Base-by-base conservation (phyloP, 2,888 invertebrate genomes). In the Byasa hedistus region DNA sequence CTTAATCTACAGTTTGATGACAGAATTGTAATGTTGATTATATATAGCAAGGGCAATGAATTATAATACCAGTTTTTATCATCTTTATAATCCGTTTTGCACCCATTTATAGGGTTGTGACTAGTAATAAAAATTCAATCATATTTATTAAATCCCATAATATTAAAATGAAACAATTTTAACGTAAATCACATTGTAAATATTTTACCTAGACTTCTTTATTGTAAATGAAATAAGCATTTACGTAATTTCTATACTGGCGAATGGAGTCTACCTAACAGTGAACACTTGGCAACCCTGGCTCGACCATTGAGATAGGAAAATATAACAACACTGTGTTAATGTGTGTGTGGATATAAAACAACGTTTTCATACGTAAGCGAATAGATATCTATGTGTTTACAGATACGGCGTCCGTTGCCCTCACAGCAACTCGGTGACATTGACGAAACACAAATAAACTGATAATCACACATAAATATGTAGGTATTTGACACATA, bases 391-490 rank as follows among this genome's bases (percentile, higher is more conserved):
- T 80, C 73, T 80, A 79, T 81, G 78, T 84, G 77, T 76, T 77
- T 81, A 77, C 78, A 87, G 86, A 88, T 88, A 90, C 80, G 76
- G 83, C 86, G 91, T 86, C 80, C 91, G 86, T 90, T 91, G 91
- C 89, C 89, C 91, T 85, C 84, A 77, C 83, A 76, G 79, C 86
- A 85, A 89, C 87, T 89, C 89, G 83, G 88, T 91, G 91, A 91
- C 91, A 91, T 91, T 91, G 91, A 91, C 82, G 79, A 79, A 84
- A 83, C 82, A 86, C 87, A 89, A 90, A 91, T 85, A 87, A 72
- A 82, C 79, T 83, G 90, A 89, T 91, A 91, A 88, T 79, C 76
- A 79, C 77, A 81, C 77, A 74, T 83, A 84, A 83, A 85, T 84
- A 85, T 76, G 79, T 82, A 82, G 73, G 77, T 79, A 79, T 77